Conservation (phyloP, 2,113 vertebrate species). For the Oryzias melastigma region DNA sequence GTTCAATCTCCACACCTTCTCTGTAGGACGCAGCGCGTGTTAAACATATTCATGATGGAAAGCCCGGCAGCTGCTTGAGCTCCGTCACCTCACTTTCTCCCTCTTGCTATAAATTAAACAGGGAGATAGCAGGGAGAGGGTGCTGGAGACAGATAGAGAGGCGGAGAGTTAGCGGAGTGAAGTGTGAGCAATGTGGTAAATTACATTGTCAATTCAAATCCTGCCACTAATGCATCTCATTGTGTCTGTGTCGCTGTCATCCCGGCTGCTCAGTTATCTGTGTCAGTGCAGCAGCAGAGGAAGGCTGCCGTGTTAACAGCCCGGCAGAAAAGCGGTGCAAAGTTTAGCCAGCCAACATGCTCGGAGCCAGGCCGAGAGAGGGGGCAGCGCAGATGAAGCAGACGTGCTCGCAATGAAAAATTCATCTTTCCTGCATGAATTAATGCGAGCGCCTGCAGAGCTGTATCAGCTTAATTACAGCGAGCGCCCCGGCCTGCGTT, state of each 20-base stretch:
- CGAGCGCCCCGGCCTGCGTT: conserved; percentile 43
- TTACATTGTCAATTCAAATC: conserved; percentile 89
- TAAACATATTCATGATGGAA: conserved; percentile 81
- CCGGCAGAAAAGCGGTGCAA: conserved; percentile 73
- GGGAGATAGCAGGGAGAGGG: conserved; percentile 51
- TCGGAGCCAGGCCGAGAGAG: conserved; percentile 74
- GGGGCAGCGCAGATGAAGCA: conserved; percentile 56
- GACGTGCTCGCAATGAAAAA: conserved; percentile 80
- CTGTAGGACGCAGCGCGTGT: conserved; percentile 70
- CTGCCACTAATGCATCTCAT: conserved; percentile 92
- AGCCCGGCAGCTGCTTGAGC: conserved; percentile 56
- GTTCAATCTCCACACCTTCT: conserved; percentile 16
- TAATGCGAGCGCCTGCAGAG: conserved; percentile 56
- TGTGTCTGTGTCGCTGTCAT: conserved; percentile 78
- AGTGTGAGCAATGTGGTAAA: conserved; percentile 82
- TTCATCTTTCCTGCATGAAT: conserved; percentile 70
- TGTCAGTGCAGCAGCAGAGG: conserved; percentile 81
- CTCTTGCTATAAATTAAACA: conserved; percentile 87
- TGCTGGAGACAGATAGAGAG: conserved; percentile 47
- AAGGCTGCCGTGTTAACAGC: conserved; percentile 81
- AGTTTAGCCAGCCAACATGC: conserved; percentile 78
- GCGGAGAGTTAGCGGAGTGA: conserved; percentile 33
- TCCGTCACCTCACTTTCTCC: conserved; percentile 50
- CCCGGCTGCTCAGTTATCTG: conserved; percentile 87
- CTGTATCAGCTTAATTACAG: conserved; percentile 66